Conservation (phyloP, 2,797 vertebrate genomes). For the Passerculus sandwichensis region DNA sequence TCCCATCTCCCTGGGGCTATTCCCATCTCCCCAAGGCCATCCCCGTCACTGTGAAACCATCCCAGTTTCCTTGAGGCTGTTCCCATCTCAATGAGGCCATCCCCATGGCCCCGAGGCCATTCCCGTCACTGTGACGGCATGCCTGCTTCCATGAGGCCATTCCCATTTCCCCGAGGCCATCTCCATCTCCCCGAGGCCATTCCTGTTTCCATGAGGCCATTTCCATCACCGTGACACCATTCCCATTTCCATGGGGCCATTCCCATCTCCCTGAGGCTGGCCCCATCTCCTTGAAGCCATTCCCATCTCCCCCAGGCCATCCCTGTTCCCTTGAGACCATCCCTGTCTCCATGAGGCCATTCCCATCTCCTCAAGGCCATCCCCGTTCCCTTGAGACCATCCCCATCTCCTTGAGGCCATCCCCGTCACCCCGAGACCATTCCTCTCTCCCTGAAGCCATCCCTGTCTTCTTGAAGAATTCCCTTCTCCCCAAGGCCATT, state of each 20-base stretch:
- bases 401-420: too few relatives aligned
- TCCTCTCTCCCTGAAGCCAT: too few relatives aligned
- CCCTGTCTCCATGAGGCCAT: fast-evolving
- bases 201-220: fast-evolving
- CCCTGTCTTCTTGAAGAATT: too few relatives aligned
- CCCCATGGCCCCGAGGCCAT: fast-evolving
- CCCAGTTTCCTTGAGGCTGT: too few relatives aligned
- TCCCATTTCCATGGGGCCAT: fast-evolving
- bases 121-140: too few relatives aligned
- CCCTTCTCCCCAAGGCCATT: too few relatives aligned
- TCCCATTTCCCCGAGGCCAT: fast-evolving
- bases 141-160: fast-evolving
- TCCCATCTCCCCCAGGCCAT: fast-evolving
- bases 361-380: too few relatives aligned
- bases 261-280: fast-evolving
- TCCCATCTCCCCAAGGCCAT: fast-evolving
- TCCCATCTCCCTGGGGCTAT: fast-evolving
- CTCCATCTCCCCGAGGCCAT: fast-evolving
- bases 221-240: fast-evolving
- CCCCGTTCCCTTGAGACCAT: too few relatives aligned
- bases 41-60: too few relatives aligned
- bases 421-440: too few relatives aligned
- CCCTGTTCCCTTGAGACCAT: fast-evolving
- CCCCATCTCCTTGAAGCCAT: background rate
- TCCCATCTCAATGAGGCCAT: fast-evolving